These are phyloP conservation scores for Dinocampus coccinellae DNA, from an alignment of 2,888 invertebrate species.

Conservation along the genomic window DNA sequence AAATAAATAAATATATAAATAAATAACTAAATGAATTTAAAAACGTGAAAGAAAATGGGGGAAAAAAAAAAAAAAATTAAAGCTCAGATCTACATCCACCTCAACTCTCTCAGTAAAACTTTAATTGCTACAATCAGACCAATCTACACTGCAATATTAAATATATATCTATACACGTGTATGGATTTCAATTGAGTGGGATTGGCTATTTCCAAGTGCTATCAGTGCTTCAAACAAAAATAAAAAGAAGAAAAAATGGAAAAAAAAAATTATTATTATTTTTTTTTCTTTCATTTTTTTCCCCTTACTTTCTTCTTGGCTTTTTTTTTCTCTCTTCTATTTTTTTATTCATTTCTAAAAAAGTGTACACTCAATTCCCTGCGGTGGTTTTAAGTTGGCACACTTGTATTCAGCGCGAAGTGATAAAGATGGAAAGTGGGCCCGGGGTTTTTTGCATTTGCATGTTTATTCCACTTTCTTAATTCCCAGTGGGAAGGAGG, in stretches of 20 bases:
- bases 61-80: background rate
- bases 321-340: background rate
- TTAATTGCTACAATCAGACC: background rate
- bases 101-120: background rate
- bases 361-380: conserved; percentile 24
- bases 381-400: conserved; percentile 45
- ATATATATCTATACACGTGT: background rate
- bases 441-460: conserved; percentile 51
- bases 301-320: background rate
- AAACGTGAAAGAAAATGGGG: background rate
- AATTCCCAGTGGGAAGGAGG: conserved; percentile 47
- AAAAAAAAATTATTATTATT: background rate
- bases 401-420: conserved; percentile 50
- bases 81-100: background rate
- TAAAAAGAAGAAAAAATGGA: background rate
- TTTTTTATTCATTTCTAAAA: background rate
- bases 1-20: background rate
- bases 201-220: conserved; percentile 9
- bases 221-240: conserved; percentile 1
- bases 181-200: conserved; percentile 10
- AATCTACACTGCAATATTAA: background rate
- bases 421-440: conserved; percentile 62
- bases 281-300: background rate
- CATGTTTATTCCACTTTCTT: conserved; percentile 61
- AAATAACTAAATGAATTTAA: no score